Conservation (phyloP, 2,113 vertebrate species). For the Falco punctatus region DNA sequence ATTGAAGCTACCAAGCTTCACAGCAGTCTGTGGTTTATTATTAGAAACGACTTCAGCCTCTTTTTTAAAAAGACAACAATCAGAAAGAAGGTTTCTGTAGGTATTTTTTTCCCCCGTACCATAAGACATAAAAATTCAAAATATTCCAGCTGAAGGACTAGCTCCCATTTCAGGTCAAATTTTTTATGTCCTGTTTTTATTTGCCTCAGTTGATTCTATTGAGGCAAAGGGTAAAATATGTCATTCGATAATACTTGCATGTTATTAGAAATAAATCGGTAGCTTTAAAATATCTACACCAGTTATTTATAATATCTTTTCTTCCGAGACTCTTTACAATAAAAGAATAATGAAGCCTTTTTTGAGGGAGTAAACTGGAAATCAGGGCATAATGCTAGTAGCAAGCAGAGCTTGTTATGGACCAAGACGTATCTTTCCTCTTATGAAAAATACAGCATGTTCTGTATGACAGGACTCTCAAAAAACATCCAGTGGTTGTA, state of each 20-base stretch:
- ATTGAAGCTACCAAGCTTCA: not conserved
- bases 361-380: not conserved
- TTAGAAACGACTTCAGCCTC: not conserved
- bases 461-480: not conserved
- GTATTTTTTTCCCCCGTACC: not conserved
- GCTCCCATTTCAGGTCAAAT: not conserved
- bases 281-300: not conserved
- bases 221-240: not conserved
- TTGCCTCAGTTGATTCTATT: not conserved
- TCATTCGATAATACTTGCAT: not conserved
- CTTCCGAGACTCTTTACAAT: not conserved
- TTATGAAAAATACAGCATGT: not conserved
- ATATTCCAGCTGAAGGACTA: not conserved
- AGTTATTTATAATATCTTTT: not conserved
- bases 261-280: not conserved
- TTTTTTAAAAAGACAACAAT: not conserved
- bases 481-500: not conserved
- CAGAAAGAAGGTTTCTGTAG: not conserved
- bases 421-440: not conserved
- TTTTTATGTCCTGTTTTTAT: not conserved
- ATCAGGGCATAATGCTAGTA: not conserved
- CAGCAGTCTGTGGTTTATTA: not conserved
- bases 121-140: not conserved
- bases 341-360: not conserved
- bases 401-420: not conserved